phyloP scores from a whole-genome alignment of 2,113 vertebrate species.

The Chloropsis cyanopogon region DNA sequence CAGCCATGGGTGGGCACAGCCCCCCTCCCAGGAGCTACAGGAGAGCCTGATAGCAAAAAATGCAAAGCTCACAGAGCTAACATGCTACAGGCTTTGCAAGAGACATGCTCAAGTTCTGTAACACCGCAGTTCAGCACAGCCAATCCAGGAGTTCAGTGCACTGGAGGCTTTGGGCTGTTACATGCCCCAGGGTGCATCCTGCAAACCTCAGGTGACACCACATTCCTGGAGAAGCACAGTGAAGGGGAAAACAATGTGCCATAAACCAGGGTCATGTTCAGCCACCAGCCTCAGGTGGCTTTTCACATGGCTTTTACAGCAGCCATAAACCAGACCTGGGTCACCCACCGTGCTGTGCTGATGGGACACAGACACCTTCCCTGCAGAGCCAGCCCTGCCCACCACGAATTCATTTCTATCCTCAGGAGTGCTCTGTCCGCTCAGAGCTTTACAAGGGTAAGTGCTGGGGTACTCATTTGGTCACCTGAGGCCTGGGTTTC shows the following conservation, averaged over 20 bases:
- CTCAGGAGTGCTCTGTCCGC: not conserved
- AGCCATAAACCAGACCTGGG: not conserved
- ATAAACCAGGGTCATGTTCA: not conserved
- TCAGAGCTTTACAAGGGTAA: not conserved
- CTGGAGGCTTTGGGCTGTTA: not conserved
- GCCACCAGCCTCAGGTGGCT: not conserved
- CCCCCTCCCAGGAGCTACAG: not conserved
- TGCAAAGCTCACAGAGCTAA: not conserved
- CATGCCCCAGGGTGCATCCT: not conserved
- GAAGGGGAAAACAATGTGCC: not conserved
- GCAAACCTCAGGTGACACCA: not conserved
- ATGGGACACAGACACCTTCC: too few species aligned
- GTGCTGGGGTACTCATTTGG: not conserved
- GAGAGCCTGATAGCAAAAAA: not conserved
- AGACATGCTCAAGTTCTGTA: not conserved
- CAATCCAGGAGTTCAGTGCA: rapidly evolving
- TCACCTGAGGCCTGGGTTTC: not conserved
- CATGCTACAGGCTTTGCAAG: not conserved
- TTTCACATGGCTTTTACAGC: rapidly evolving
- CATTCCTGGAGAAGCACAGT: not conserved
- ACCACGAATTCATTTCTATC: rapidly evolving
- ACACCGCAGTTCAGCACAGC: not conserved
- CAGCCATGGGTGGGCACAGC: not conserved
- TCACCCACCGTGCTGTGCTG: not conserved
- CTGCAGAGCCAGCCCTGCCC: not conserved